Conservation (phyloP, 2,888 invertebrate genomes). For the Sussaba pulchella region DNA sequence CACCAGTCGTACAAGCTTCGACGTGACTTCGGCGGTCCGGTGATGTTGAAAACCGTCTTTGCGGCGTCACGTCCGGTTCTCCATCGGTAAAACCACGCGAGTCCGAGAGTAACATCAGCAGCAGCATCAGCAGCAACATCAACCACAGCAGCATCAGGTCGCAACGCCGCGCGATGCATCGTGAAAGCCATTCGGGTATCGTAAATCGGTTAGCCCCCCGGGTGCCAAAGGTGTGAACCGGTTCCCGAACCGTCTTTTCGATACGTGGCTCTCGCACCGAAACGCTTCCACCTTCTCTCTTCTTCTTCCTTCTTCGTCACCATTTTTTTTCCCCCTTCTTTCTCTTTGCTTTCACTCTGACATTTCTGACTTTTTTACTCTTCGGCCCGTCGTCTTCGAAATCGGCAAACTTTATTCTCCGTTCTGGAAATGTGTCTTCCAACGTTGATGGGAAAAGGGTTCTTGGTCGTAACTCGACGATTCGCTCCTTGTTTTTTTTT, state of each 20-base stretch:
- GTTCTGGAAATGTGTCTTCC: conserved; percentile 27
- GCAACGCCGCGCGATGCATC: conserved; percentile 58
- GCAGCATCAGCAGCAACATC: conserved; percentile 24
- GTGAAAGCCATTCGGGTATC: conserved; percentile 71
- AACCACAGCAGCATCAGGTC: conserved; percentile 32
- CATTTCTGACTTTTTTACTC: conserved; percentile 12
- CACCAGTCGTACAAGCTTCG: too few relatives aligned
- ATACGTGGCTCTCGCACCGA: conserved; percentile 54
- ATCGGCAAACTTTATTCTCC: conserved; percentile 9
- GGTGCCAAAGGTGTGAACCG: conserved; percentile 77
- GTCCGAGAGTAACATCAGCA: not conserved
- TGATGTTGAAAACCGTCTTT: conserved; percentile 23
- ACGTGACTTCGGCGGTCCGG: not conserved
- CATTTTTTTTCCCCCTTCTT: not conserved
- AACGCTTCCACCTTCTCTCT: conserved; percentile 27
- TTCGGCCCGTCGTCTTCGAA: not conserved
- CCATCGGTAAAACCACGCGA: not conserved
- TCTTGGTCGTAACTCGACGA: conserved; percentile 11
- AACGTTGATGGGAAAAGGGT: conserved; percentile 20
- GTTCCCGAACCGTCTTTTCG: conserved; percentile 76
- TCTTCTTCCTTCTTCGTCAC: not conserved
- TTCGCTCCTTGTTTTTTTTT: too few relatives aligned
- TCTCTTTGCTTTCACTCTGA: not conserved
- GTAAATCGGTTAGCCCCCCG: conserved; percentile 76
- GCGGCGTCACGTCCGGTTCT: conserved; percentile 53